These are phyloP conservation scores for Trissolcus brochymenae DNA, from an alignment of 2,888 invertebrate genomes.

Conservation along the genomic window DNA sequence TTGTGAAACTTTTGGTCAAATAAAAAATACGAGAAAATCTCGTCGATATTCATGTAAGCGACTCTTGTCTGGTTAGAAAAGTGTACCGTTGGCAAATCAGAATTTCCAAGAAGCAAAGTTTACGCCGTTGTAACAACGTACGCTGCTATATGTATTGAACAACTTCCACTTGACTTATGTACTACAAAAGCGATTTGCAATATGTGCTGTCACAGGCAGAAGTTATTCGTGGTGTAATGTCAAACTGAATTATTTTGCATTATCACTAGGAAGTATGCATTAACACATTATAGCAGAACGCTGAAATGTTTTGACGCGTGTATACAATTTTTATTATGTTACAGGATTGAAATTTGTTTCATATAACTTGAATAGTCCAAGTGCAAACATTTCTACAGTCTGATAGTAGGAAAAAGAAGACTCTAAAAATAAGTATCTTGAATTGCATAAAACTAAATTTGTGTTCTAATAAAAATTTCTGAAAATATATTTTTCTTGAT, in stretches of 20 bases:
- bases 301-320: constrained; percentile 8
- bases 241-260: constrained; percentile 37
- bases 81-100: constrained; percentile 37
- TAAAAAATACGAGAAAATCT: constrained; percentile 24
- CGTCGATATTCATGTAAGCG: constrained; percentile 47
- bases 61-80: constrained; percentile 39
- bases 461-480: no score
- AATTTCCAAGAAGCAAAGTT: constrained; percentile 31
- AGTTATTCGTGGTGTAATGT: constrained; percentile 22
- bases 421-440: no score
- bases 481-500: no score
- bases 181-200: constrained; percentile 37
- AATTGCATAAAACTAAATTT: no score
- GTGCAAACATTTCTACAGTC: no score
- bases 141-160: constrained; percentile 19
- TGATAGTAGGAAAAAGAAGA: no score
- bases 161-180: constrained; percentile 43
- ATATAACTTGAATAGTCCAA: no score
- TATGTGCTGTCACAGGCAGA: constrained; percentile 21
- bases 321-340: not conserved
- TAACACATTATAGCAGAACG: constrained; percentile 24
- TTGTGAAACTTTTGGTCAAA: constrained; percentile 22
- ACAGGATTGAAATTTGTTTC: no score
- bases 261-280: constrained; percentile 23
- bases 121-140: constrained; percentile 30